Evolutionary conservation across 2,113 vertebrate genomes (phyloP).

Genomic region (Azemiops feae): DNA sequence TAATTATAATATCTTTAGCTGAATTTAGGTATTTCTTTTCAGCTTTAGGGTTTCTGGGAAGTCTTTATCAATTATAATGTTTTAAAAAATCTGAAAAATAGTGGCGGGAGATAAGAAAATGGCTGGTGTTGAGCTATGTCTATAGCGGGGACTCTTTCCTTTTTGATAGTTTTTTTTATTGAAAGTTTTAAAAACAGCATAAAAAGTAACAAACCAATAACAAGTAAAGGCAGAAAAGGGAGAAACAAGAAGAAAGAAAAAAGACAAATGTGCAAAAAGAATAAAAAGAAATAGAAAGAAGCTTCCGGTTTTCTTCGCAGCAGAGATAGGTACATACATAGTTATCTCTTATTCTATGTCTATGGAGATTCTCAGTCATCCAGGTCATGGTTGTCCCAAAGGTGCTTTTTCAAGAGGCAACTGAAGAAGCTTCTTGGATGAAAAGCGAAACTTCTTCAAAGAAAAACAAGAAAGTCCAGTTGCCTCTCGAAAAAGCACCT

Average conservation of each 20-base stretch:
- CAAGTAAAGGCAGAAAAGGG: not conserved
- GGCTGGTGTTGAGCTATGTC: not conserved
- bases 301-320: not conserved
- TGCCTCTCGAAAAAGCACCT: too few relatives aligned
- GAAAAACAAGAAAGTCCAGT: too few relatives aligned
- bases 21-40: not conserved
- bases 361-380: not conserved
- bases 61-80: not conserved
- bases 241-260: not conserved
- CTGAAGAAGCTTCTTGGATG: too few relatives aligned
- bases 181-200: not conserved
- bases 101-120: not conserved
- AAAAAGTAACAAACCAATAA: not conserved
- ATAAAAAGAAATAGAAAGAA: not conserved
- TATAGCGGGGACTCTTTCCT: not conserved
- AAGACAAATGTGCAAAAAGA: not conserved
- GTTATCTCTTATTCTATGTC: not conserved
- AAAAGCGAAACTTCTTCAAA: too few relatives aligned
- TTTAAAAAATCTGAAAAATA: not conserved
- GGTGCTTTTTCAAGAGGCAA: too few relatives aligned
- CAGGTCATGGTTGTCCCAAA: too few relatives aligned
- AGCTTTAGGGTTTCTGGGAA: not conserved
- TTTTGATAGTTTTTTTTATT: not conserved
- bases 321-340: not conserved
- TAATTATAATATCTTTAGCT: not conserved